These are phyloP conservation scores for Lysiphlebus fabarum DNA, from an alignment of 1,140 invertebrate species.

Conservation along the genomic window DNA sequence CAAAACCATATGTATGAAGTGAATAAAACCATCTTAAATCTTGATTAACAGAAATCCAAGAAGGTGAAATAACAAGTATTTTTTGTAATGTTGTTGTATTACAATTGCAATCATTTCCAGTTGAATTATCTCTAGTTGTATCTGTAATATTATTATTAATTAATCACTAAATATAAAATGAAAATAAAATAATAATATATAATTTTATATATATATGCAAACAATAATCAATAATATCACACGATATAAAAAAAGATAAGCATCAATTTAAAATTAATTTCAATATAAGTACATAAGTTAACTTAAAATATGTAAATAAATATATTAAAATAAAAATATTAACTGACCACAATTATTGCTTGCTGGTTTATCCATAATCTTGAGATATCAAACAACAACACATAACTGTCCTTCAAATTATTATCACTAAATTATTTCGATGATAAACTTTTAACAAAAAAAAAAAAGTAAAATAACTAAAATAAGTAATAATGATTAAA, in stretches of 20 bases:
- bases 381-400: conserved; percentile 39
- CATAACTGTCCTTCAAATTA: conserved; percentile 39
- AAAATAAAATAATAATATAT: neutral
- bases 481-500: too few species aligned
- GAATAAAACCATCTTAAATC: conserved; percentile 58
- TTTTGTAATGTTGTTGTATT: conserved; percentile 33
- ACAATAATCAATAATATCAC: neutral
- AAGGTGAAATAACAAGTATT: conserved; percentile 41
- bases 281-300: too few species aligned
- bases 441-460: neutral
- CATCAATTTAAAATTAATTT: neutral
- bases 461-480: neutral
- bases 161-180: conserved; percentile 18
- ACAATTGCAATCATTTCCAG: conserved; percentile 38
- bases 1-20: conserved; percentile 61
- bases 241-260: neutral
- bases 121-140: conserved; percentile 28
- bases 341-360: conserved; percentile 48
- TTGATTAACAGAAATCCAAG: conserved; percentile 43
- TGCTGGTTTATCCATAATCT: conserved; percentile 48
- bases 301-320: too few species aligned
- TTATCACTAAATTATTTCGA: neutral
- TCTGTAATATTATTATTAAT: conserved; percentile 29
- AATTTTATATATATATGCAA: too few species aligned
- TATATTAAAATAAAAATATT: conserved; percentile 20